Evolutionary conservation across 2,113 vertebrate species (phyloP).

Genomic region (Malurus elegans): DNA sequence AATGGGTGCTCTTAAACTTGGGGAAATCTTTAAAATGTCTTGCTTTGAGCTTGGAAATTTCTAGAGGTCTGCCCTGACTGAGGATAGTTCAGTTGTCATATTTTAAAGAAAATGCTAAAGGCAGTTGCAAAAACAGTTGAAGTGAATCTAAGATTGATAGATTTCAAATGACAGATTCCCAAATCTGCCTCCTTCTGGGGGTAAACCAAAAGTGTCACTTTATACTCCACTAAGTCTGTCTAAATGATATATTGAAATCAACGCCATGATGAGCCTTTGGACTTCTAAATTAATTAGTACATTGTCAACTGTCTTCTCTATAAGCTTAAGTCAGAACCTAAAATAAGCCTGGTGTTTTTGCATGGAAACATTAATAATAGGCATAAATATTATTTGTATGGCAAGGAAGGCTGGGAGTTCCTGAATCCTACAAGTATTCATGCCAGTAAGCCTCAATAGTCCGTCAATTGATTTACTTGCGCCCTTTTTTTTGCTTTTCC

Average conservation of each 20-base stretch:
- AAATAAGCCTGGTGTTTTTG: conserved; percentile 2
- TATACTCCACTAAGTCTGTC: not conserved
- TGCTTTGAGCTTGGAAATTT: not conserved
- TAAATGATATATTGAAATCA: not conserved
- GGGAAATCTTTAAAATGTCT: not conserved
- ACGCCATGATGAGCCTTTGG: not conserved
- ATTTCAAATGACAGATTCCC: not conserved
- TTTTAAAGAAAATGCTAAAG: not conserved
- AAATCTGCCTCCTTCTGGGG: not conserved
- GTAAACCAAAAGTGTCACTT: not conserved
- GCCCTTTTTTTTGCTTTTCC: conserved; percentile 38
- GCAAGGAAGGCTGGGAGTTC: not conserved
- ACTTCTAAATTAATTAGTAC: not conserved
- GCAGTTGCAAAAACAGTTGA: not conserved
- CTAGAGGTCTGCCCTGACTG: not conserved
- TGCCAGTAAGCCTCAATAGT: not conserved
- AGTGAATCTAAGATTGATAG: not conserved
- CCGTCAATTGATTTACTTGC: conserved; percentile 42
- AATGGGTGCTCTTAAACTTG: not conserved
- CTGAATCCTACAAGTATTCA: not conserved
- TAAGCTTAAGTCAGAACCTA: not conserved
- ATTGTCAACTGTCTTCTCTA: not conserved
- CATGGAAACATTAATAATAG: not conserved
- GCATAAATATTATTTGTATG: not conserved
- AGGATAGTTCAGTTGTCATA: not conserved